Base-by-base conservation (phyloP, 1,140 invertebrate species). In the Brachionus rotundiformis region DNA sequence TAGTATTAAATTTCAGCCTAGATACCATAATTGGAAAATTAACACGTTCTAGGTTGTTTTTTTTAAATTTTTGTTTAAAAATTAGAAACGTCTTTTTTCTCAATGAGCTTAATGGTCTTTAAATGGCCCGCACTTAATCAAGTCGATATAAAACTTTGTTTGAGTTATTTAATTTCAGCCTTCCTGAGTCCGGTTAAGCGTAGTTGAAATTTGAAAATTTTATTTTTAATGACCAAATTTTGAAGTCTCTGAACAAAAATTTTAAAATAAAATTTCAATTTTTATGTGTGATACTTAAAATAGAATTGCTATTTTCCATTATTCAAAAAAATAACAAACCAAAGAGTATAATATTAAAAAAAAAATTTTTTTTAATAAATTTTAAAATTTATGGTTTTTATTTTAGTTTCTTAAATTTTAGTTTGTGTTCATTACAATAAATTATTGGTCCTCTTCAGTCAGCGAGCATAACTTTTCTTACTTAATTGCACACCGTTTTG, bases 241-340 rank as follows among this genome's bases (percentile, higher is more conserved):
- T 63, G 3, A 63, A 63, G 29, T 63, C 29, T 63, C 29, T 27
- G 25, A 63, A 63, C 29, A 29, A 33, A 63, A 63, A 33, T 27
- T 29, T 29, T 3, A 63, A 63, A 33, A 29, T 10, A 63, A 63
- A 63, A 63, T 29, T 63, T 63, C 61, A 63, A 29, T 63, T 29
- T 63, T 63, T 54, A 54, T 63, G 61, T 63, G 61, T 33, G 61
- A 63, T 63, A 63, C 61, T 63, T 63, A 63, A 63, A 63, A 63
- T 63, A 63, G 61, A 63, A 33, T 63, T 63, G 25, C 61, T 63
- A 63, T 63, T 63, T 63, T 63, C 61, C 61, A 63, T 63, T 63
- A 29, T 63, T 63, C 61, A 63, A 63, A 29, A 63, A 63, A 63
- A 63, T 23, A 54, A 54, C 47, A 54, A 54, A 54, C 47, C 47